These are phyloP conservation scores for Harpalus rufipes DNA, from an alignment of 2,888 invertebrate species.

Conservation along the genomic window DNA sequence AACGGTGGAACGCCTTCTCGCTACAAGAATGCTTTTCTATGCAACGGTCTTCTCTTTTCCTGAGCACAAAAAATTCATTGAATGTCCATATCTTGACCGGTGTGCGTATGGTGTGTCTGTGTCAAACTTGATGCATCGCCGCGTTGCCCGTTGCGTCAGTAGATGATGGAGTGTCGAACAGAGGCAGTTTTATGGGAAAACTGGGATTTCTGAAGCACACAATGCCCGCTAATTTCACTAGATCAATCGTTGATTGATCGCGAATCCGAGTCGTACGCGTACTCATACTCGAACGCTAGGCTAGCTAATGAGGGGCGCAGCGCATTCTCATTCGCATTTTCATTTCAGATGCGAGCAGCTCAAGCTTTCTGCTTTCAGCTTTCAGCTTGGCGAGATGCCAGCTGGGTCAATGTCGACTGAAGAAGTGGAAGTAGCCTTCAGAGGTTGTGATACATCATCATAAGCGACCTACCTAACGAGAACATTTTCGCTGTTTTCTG, in stretches of 20 bases:
- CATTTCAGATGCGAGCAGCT: neutral
- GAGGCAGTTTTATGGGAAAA: slow-evolving; percentile 19
- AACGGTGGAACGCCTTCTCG: slow-evolving; percentile 57
- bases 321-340: slow-evolving; percentile 11
- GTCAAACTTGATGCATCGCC: slow-evolving; percentile 55
- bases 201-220: neutral
- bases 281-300: neutral
- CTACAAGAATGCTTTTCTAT: slow-evolving; percentile 29
- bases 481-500: no score
- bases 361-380: neutral
- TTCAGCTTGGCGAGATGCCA: slow-evolving; percentile 17
- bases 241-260: slow-evolving; percentile 44
- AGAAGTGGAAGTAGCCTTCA: slow-evolving; percentile 5
- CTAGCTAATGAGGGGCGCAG: neutral
- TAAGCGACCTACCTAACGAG: neutral
- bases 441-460: neutral
- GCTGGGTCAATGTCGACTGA: slow-evolving; percentile 42
- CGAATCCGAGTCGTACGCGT: neutral
- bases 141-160: slow-evolving; percentile 36
- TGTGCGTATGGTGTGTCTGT: neutral
- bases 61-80: slow-evolving; percentile 5
- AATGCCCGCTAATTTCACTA: slow-evolving; percentile 32
- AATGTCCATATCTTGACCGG: slow-evolving; percentile 57
- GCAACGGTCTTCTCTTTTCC: neutral
- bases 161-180: slow-evolving; percentile 48